Conservation (phyloP, 1,140 invertebrate genomes). For the Tetragnatha versicolor region DNA sequence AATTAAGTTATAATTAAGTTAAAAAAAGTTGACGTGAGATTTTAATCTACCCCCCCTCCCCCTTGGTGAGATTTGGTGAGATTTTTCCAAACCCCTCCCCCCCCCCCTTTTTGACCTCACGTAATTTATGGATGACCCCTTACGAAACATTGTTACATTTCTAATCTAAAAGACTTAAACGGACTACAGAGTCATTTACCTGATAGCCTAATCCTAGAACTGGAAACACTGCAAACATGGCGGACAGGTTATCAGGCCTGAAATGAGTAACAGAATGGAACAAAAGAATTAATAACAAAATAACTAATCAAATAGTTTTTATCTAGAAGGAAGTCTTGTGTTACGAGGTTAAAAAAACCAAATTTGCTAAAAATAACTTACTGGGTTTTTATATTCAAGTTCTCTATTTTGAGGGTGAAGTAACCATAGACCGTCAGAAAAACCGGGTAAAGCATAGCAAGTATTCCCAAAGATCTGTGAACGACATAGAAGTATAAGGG, state of each 20-base stretch:
- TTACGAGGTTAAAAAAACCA: neutral
- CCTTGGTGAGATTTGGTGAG: no score
- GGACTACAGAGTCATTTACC: conserved; percentile 62
- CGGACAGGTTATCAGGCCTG: conserved; percentile 67
- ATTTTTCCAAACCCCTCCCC: no score
- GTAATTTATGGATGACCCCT: no score
- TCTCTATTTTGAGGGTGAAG: conserved; percentile 61
- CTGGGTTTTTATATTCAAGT: conserved; percentile 61
- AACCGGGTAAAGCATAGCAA: conserved; percentile 72
- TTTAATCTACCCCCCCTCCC: no score
- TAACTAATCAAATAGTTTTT: no score
- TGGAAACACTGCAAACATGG: conserved; percentile 73
- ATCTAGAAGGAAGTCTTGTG: no score
- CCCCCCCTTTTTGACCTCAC: no score
- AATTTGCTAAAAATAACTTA: neutral
- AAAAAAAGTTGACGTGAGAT: no score
- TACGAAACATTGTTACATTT: no score
- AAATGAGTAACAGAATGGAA: no score
- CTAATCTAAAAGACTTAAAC: neutral
- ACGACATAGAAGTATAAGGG: neutral
- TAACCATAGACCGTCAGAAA: conserved; percentile 70
- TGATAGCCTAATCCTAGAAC: conserved; percentile 77
- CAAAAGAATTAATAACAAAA: no score
- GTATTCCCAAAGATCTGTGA: conserved; percentile 71
- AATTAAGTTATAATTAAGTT: no score